Evolutionary conservation across 2,888 invertebrate genomes (phyloP).

Genomic region (Palloptera scutellata): DNA sequence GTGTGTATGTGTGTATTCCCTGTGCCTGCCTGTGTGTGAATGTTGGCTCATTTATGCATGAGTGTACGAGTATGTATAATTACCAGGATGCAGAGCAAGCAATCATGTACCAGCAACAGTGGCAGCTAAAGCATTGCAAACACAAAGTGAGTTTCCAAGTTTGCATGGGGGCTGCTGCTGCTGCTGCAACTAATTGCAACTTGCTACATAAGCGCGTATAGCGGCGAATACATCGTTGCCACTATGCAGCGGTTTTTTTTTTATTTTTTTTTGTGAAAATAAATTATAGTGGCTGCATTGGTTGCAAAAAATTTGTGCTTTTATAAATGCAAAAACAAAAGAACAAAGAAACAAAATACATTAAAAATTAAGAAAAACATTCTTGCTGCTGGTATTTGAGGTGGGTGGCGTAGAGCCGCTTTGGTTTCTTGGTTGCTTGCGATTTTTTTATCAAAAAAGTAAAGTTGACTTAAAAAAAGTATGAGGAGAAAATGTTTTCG

Average conservation of each 20-base stretch:
- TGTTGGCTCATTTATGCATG: too few relatives aligned
- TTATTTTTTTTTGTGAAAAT: constrained; percentile 24
- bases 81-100: too few relatives aligned
- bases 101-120: too few relatives aligned
- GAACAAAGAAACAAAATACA: neutral
- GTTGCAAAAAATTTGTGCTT: neutral
- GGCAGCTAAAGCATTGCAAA: too few relatives aligned
- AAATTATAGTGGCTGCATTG: constrained; percentile 18
- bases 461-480: too few relatives aligned
- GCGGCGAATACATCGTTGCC: neutral
- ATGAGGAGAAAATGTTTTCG: neutral
- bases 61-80: too few relatives aligned
- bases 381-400: neutral
- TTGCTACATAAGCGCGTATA: neutral
- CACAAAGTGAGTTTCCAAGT: too few relatives aligned
- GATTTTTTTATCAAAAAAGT: neutral
- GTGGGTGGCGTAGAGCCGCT: neutral
- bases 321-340: neutral
- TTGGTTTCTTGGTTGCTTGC: neutral
- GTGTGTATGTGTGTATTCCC: too few relatives aligned
- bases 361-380: neutral
- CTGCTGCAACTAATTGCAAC: neutral
- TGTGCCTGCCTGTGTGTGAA: too few relatives aligned
- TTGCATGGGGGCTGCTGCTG: too few relatives aligned
- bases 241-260: neutral